Conservation (phyloP, 2,113 vertebrate genomes). For the Sapajus apella region DNA sequence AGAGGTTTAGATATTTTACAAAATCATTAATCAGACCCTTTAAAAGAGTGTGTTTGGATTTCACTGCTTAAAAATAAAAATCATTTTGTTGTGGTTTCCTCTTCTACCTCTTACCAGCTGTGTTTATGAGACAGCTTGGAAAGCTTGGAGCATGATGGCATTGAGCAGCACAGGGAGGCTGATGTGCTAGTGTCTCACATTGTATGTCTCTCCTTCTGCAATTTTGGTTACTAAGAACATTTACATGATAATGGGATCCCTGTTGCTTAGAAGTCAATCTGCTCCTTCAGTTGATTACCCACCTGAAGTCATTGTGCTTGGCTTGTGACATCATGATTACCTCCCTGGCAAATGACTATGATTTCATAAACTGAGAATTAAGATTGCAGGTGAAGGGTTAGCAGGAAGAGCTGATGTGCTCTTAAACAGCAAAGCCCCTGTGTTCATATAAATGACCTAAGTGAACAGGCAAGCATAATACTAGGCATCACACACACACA, state of each 20-base stretch:
- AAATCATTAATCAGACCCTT: constrained; percentile 15
- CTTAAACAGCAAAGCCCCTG: background rate
- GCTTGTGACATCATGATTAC: background rate
- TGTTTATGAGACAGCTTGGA: background rate
- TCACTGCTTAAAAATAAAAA: background rate
- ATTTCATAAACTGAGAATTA: constrained; percentile 35
- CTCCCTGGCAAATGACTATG: background rate
- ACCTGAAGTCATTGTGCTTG: background rate
- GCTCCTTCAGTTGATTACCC: background rate
- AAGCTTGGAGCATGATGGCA: background rate
- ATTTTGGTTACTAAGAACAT: background rate
- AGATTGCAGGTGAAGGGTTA: background rate
- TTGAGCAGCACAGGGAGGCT: background rate
- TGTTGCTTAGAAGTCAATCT: constrained; percentile 14
- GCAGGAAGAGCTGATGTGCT: background rate
- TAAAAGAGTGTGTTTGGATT: constrained; percentile 14
- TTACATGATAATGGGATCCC: background rate
- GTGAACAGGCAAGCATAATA: background rate
- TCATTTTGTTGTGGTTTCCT: constrained; percentile 5
- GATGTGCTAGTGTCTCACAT: background rate
- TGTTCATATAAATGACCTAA: background rate
- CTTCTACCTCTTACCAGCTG: background rate
- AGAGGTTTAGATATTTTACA: background rate
- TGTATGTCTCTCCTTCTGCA: background rate
- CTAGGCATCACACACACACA: background rate